Percentiles rank a stretch among this genome's conserved stretches.
Evolutionary conservation across 2,113 vertebrate genomes (phyloP).

Genomic region (Odocoileus hemionus): DNA sequence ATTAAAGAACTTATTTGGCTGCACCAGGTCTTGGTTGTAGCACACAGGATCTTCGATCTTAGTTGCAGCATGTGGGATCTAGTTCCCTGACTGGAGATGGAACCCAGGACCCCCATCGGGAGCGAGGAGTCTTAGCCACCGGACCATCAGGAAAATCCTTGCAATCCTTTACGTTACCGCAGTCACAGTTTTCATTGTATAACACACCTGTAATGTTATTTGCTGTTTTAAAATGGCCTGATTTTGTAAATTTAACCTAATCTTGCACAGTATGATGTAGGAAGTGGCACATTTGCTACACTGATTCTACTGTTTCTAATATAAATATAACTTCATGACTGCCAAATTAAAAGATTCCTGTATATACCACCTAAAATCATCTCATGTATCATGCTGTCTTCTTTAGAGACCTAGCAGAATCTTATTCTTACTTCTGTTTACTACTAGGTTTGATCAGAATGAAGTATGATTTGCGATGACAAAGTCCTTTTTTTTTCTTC

Average conservation of each 20-base stretch:
- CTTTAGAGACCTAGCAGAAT: not conserved
- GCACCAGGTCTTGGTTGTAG: not conserved
- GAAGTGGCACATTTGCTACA: not conserved
- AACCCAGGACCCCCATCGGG: not conserved
- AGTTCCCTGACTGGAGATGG: not conserved
- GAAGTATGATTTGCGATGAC: not conserved
- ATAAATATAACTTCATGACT: not conserved
- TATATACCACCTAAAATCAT: not conserved
- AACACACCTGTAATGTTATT: not conserved
- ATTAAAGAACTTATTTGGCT: not conserved
- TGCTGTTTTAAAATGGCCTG: not conserved
- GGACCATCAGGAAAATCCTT: not conserved
- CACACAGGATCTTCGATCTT: not conserved
- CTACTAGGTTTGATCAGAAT: not conserved
- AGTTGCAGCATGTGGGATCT: not conserved
- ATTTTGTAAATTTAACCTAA: not conserved
- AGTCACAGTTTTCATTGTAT: not conserved
- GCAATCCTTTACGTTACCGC: not conserved
- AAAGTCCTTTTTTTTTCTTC: not conserved
- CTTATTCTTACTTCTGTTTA: not conserved
- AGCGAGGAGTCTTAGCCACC: not conserved
- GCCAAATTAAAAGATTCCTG: not conserved
- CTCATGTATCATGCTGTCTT: not conserved
- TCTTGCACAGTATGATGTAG: not conserved
- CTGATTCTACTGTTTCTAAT: not conserved